Conservation (phyloP, 2,113 vertebrate species). For the Genyomyrus donnyi region DNA sequence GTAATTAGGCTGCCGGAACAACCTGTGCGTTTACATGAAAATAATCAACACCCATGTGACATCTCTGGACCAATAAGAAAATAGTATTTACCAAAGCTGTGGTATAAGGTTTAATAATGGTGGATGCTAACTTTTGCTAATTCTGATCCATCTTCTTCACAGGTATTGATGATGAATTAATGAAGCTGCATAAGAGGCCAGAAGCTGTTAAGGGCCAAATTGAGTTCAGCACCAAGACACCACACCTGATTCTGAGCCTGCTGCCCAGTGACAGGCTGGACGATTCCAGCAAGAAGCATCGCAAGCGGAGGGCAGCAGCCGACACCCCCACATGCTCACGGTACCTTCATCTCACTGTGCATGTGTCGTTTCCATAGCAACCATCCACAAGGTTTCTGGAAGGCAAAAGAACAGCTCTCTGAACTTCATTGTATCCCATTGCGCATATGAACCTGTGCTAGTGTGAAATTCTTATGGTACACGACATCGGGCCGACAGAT, state of each 20-base stretch:
- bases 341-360: slow-evolving; percentile 37
- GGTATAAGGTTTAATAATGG: no score
- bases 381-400: background rate
- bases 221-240: slow-evolving; percentile 65
- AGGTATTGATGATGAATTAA: slow-evolving; percentile 63
- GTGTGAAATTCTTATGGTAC: background rate
- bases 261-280: slow-evolving; percentile 64
- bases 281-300: slow-evolving; percentile 55
- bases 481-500: background rate
- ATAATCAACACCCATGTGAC: background rate
- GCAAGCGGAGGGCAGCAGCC: slow-evolving; percentile 63
- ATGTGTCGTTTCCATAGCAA: background rate
- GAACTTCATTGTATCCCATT: background rate
- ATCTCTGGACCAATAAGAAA: background rate
- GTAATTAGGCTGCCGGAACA: background rate
- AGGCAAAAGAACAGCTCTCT: background rate
- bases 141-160: background rate
- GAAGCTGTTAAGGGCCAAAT: slow-evolving; percentile 55
- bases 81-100: background rate
- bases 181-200: slow-evolving; percentile 50
- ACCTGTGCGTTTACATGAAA: background rate
- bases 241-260: slow-evolving; percentile 69
- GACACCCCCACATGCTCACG: slow-evolving; percentile 60
- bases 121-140: background rate
- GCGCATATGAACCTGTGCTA: background rate